Evolutionary conservation across 2,888 invertebrate genomes (phyloP), one percentile per base, ranked within the genome.

Genomic region (Lasioglossum malachurum): DNA sequence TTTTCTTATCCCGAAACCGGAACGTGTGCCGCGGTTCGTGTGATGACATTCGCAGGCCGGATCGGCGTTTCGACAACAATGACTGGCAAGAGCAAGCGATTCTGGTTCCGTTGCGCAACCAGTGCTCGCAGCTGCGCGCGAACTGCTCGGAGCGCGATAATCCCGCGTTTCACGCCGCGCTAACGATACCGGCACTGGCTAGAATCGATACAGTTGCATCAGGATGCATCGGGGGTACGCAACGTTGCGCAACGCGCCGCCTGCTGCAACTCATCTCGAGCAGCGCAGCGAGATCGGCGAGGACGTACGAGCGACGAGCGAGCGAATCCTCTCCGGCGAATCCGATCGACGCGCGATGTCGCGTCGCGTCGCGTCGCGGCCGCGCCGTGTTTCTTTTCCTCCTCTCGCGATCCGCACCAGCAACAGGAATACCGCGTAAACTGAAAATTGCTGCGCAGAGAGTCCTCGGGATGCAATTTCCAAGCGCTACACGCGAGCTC

Each of bases 31-130:
- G 67, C n/a, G 71, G 46, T 8, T 78, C 64, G 72, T 31, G 71
- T 80, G 74, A 80, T 86, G 82, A 82, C 87, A 79, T 76, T 77
- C 82, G 74, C 67, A 41, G 82, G 60, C 23, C 41, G 75, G 35
- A 16, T 8, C 19, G 35, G 23, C 38, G 77, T 79, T 60, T 72
- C 80, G 74, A 73, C 74, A 71, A 77, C 86, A 75, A 82, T 82
- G 80, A 78, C 72, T 73, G 10, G 72, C 60, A 49, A 27, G 49
- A 57, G 69, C 57, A 12, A n/a, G 38, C 44, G 27, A 64, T 67
- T 67, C 67, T 67, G 23, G 69, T 23, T 41, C 41, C 35, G 38
- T 78, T 60, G 71, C 75, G 44, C 69, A 81, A 82, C 35, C 60
- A 41, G 16, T 10, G 72, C 27, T 44, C 71, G 44, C 57, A 60